Percentiles rank a stretch among this genome's conserved stretches.
phyloP scores from a whole-genome alignment of 2,888 invertebrate genomes.

The Terebella lapidaria region DNA sequence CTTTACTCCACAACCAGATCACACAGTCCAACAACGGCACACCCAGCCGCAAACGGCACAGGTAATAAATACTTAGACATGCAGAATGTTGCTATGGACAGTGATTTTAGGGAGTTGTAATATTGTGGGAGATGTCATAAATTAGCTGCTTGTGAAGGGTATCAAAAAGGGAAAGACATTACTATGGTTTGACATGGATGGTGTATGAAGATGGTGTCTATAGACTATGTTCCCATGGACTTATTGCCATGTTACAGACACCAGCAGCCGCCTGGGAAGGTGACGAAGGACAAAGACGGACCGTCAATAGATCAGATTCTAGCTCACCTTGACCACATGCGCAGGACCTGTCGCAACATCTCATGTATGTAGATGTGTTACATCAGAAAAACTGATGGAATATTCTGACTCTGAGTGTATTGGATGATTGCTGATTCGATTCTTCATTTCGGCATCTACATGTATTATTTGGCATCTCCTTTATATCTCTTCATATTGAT shows the following conservation, averaged over 20 bases:
- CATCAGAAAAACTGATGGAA: neutral
- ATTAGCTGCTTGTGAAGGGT: too few species aligned
- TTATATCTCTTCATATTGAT: neutral
- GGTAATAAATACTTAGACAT: constrained; percentile 31
- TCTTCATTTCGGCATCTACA: too few species aligned
- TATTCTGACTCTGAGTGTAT: neutral
- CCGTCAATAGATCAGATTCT: constrained; percentile 67
- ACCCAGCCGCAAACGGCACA: constrained; percentile 77
- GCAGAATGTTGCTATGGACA: neutral
- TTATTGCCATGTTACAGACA: neutral
- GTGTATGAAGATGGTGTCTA: too few species aligned
- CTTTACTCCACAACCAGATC: constrained; percentile 54
- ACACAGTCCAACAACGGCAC: constrained; percentile 65
- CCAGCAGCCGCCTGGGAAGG: neutral
- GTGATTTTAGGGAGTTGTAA: too few species aligned
- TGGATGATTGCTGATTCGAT: neutral
- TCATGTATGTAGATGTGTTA: constrained; percentile 51
- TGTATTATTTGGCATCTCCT: neutral
- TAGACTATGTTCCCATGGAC: too few species aligned
- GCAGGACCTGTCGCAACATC: constrained; percentile 57
- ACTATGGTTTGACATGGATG: too few species aligned
- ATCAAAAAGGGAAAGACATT: too few species aligned
- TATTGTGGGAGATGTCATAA: too few species aligned
- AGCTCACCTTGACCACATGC: constrained; percentile 85
- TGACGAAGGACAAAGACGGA: constrained; percentile 25